Conservation (phyloP, 2,113 vertebrate genomes). For the Callipepla californica region DNA sequence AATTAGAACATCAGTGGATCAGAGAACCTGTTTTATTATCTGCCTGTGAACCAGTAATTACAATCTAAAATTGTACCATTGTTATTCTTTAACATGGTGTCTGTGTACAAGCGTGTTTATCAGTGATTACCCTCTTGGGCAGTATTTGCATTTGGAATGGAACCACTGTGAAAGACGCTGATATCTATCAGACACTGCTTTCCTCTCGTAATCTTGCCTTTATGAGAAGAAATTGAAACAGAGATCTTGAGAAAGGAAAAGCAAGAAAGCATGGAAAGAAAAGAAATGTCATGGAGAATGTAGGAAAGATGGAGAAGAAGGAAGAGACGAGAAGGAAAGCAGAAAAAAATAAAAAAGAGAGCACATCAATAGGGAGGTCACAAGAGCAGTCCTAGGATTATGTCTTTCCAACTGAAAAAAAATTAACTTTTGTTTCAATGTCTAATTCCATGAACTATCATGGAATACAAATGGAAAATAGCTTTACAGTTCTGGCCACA, state of each 20-base stretch:
- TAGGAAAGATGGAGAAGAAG: not conserved
- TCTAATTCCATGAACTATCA: not conserved
- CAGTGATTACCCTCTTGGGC: not conserved
- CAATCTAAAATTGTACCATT: not conserved
- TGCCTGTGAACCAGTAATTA: not conserved
- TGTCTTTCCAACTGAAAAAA: not conserved
- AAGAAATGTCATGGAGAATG: not conserved
- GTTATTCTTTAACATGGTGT: not conserved
- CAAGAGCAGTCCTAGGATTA: not conserved
- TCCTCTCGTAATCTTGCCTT: not conserved
- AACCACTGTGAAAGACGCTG: not conserved
- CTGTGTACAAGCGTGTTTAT: not conserved
- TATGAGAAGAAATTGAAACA: not conserved
- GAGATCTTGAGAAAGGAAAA: not conserved
- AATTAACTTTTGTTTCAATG: not conserved
- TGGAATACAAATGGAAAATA: not conserved
- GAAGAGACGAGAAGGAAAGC: not conserved
- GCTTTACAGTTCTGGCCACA: not conserved
- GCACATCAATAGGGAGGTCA: not conserved
- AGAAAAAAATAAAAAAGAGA: not conserved
- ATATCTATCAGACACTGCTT: not conserved
- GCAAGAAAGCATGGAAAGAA: not conserved
- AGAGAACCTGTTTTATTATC: not conserved
- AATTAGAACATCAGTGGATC: not conserved
- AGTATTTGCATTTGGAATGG: not conserved